Evolutionary conservation across 2,797 vertebrate species (phyloP), one percentile per base, ranked within the genome.

Genomic region (Gymnothorax javanicus): DNA sequence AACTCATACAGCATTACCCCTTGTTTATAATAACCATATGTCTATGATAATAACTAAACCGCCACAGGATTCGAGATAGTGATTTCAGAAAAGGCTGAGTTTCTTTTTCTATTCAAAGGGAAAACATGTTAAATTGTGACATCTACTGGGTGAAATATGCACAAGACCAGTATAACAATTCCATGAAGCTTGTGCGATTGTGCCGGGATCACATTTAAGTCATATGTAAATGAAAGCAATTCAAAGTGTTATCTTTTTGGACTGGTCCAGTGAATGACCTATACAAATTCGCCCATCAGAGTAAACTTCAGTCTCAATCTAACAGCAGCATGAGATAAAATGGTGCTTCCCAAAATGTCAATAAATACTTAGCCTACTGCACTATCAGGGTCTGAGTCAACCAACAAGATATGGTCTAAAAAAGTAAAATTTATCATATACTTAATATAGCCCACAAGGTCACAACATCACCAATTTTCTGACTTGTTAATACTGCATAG

Each of bases 91-190:
- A 86, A 62, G 71, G 56, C 52, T 15, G 60, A 43, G 33, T 43
- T 4, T 25, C 73, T 52, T 57, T 13, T 25, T 62, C 43, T 43
- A 60, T 33, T 20, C 17, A 73, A n/a, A 25, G 23, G 33, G 67
- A 84, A 25, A 82, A 85, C 27, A 87, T 52, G 81, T 56, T 69
- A 87, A 91, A 90, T 87, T 85, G 7, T 84, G 93, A 88, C 85
- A 89, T 89, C 87, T 87, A 60, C 86, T 91, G 92, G 86, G 87
- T 86, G 54, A 87, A 79, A 54, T 15, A 69, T 15, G 79, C 62
- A 54, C 43, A 13, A 54, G 77, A 86, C 87, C 71, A 89, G 64
- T 88, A 54, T 82, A 56, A 20, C 71, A 6, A 56, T 82, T 60
- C 17, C 2, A 7, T 83, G 25, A 59, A 27, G 7, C 33, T 27